Conservation (phyloP, 2,888 invertebrate genomes). For the Cepaea hortensis region DNA sequence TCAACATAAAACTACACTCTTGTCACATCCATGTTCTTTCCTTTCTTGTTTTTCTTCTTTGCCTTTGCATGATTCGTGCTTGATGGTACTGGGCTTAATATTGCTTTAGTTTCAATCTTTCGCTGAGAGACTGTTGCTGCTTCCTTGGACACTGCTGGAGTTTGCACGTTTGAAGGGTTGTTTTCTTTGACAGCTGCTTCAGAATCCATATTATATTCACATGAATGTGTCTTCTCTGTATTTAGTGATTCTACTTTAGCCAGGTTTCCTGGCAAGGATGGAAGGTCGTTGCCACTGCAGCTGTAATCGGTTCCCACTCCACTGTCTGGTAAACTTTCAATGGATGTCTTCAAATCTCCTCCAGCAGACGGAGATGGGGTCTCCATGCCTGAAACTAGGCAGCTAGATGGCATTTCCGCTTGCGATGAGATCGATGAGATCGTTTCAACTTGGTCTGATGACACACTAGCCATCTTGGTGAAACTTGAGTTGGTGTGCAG, state of each 20-base stretch:
- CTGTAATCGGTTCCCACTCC: constrained; percentile 42
- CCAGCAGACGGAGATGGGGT: not conserved
- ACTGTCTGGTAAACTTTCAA: constrained; percentile 40
- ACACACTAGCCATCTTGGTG: not conserved
- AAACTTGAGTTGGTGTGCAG: not conserved
- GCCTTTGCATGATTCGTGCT: constrained; percentile 15
- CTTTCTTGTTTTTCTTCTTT: constrained; percentile 39
- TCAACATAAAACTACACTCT: constrained; percentile 7
- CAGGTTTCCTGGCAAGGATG: constrained; percentile 2
- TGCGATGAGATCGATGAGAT: not conserved
- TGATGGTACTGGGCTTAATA: not conserved
- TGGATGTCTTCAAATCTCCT: constrained; percentile 18
- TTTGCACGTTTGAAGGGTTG: not conserved
- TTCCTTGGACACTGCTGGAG: not conserved
- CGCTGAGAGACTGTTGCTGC: not conserved
- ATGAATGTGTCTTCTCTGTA: not conserved
- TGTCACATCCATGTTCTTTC: constrained; percentile 36
- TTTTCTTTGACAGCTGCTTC: not conserved
- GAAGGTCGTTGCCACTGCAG: constrained; percentile 7
- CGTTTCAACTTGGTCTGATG: not conserved
- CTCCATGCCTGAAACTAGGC: not conserved
- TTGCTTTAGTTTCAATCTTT: not conserved
- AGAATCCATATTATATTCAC: not conserved
- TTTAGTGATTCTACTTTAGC: not conserved
- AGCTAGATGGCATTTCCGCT: not conserved